Evolutionary conservation across 2,113 vertebrate species (phyloP), one percentile per base, ranked within the genome.

Genomic region (Leucopternis melanops): DNA sequence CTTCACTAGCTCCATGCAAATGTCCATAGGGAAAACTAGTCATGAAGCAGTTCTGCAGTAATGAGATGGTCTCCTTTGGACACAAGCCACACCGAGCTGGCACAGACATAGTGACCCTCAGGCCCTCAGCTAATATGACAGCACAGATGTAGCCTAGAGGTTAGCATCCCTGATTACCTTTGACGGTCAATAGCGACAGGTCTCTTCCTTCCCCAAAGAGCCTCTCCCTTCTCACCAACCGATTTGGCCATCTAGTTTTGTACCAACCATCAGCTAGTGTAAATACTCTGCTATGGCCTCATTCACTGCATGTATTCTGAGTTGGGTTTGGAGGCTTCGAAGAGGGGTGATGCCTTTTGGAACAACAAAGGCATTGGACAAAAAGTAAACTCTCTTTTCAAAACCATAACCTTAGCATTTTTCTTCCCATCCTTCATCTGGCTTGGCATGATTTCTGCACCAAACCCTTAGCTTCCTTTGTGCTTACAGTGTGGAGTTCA

Each of bases 121-220:
- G 58, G 82, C 34, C 38, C 8, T 0, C 2, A 63, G 38, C 12
- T 57, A 63, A 44, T 32, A 67, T 0, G 6, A 59, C 19, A 72
- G 40, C 1, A 6, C 18, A 59, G 49, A 71, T 31, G 49, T 31
- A 82, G 52, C n/a, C 57, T 57, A 36, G 70, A 93, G 54, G 5
- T 63, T 49, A 79, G 21, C 8, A 5, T 49, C 40, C 36, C 38
- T 69, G 61, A 69, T 73, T 6, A 17, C 42, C 38, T 71, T 20
- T 59, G 65, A 74, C 2, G 0, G n/a, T 38, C 57, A 71, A 20
- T 0, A 71, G 27, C 2, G 1, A 65, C 34, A 31, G 36, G 8
- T 26, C 7, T 59, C 38, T 23, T 74, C 62, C 31, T 36, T 86
- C n/a, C 19, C 13, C 26, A 86, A 10, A 12, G 47, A 92, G 11